Evolutionary conservation across 2,888 invertebrate genomes (phyloP), one percentile per base, ranked within the genome.

Genomic region (Rutpela maculata): DNA sequence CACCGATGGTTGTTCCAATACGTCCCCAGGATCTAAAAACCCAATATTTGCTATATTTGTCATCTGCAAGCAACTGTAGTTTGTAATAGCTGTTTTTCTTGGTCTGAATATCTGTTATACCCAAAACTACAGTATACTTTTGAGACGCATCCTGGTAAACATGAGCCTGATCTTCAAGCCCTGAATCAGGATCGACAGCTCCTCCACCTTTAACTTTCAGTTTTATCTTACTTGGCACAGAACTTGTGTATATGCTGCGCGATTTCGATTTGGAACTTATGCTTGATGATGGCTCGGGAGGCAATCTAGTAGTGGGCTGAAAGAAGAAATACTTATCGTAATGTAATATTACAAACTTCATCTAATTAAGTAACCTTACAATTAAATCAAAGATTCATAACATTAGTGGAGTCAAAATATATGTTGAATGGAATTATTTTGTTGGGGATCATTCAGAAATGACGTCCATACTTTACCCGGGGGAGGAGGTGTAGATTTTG

Each of bases 51-150:
- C 91, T 90, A 19, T 89, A 89, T 0, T 87, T 89, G 87, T 98
- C 97, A 4, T 94, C 90, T 87, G 98, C 93, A 70, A 99, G 91
- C 66, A 99, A 89, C 89, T 99, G 99, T 70, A 99, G 85, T 88
- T 99, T 99, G 90, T 99, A 99, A 89, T 92, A 99, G 1, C 98
- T 98, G 90, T 99, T 99, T 88, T 95, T 96, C 82, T 96, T 95
- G 0, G 91, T 92, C 81, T 96, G 95, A 38, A 99, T 92, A 88
- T 99, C 98, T 0, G 97, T 97, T 81, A 94, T 90, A 12, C 96
- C 95, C 5, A 99, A 92, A 0, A 97, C 95, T 35, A 92, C 94
- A n/a, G 93, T 95, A 89, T 94, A 98, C 82, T 95, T 93, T 31
- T 91, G 92, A 0, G 87, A 86, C 0, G 87, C 86, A 78, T 91